These are phyloP conservation scores for Rhinella marina DNA, from an alignment of 2,797 vertebrate genomes.

Conservation along the genomic window DNA sequence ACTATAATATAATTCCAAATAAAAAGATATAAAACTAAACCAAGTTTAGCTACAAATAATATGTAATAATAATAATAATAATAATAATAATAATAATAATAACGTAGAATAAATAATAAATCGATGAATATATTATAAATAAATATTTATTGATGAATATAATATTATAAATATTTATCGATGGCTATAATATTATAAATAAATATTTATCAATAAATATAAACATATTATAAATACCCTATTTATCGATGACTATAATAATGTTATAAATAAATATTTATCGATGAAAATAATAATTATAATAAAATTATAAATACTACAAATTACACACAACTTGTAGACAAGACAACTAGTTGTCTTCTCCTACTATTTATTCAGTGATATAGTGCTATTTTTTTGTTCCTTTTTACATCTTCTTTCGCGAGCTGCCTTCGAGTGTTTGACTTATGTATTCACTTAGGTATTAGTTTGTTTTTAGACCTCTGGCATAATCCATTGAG, in stretches of 20 bases:
- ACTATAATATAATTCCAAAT: not conserved
- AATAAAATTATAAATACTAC: too few relatives aligned
- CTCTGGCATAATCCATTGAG: constrained; percentile 50
- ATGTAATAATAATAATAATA: not conserved
- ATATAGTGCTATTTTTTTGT: not conserved
- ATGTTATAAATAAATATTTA: too few relatives aligned
- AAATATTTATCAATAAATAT: too few relatives aligned
- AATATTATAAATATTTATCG: too few relatives aligned
- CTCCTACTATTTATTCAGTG: not conserved
- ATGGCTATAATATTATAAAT: too few relatives aligned
- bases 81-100: not conserved
- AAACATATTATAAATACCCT: too few relatives aligned
- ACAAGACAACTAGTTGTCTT: too few relatives aligned
- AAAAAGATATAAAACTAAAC: not conserved
- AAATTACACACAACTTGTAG: too few relatives aligned
- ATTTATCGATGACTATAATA: too few relatives aligned
- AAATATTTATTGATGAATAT: too few relatives aligned
- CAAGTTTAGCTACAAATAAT: not conserved
- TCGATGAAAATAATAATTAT: too few relatives aligned
- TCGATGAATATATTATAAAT: not conserved
- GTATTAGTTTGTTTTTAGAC: constrained; percentile 54
- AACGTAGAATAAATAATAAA: not conserved
- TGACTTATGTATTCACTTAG: constrained; percentile 53
- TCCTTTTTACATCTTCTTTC: constrained; percentile 8
- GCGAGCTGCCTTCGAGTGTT: constrained; percentile 22